phyloP scores from a whole-genome alignment of 1,140 invertebrate species.

The Araneus ventricosus region DNA sequence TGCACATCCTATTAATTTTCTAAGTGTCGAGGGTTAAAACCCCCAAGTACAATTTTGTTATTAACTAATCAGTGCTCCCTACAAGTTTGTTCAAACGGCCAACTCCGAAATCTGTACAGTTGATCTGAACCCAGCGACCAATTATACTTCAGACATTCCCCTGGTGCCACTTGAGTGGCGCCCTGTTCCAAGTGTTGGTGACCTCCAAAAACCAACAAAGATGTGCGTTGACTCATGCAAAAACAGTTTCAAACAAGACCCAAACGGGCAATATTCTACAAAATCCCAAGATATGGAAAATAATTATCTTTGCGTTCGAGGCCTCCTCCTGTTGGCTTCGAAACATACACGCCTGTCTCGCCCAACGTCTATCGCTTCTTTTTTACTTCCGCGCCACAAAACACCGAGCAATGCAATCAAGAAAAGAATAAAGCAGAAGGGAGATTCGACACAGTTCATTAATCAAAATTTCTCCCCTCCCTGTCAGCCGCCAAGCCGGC shows the following conservation, averaged over 20 bases:
- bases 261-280: neutral
- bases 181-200: no score
- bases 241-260: neutral
- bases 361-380: neutral
- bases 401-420: neutral
- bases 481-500: neutral
- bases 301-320: neutral
- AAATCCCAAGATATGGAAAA: neutral
- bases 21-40: no score
- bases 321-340: neutral
- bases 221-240: neutral
- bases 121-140: no score
- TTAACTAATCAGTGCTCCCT: no score
- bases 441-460: slow-evolving; percentile 31
- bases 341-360: neutral
- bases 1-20: no score
- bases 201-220: neutral
- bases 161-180: no score
- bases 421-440: slow-evolving; percentile 4
- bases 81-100: no score
- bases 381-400: neutral
- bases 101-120: no score
- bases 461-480: neutral
- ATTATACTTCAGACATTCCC: no score
- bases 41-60: no score